Evolutionary conservation across 2,797 vertebrate genomes (phyloP).

Genomic region (Phataginus tricuspis): DNA sequence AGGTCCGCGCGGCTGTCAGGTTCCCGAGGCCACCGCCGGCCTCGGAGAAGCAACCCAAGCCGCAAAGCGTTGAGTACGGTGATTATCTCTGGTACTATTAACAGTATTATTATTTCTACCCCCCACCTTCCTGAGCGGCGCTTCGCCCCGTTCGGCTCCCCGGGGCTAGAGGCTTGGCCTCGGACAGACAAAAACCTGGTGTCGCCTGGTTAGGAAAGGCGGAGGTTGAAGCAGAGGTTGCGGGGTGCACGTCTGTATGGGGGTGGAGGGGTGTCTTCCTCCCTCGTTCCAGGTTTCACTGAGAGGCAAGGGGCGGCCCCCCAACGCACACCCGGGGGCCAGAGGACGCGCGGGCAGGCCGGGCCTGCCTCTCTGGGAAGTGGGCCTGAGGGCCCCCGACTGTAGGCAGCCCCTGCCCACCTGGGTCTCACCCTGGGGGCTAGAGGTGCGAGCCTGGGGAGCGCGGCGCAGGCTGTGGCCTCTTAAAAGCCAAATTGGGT

Average conservation of each 20-base stretch:
- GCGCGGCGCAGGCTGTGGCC: neutral
- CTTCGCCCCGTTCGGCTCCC: neutral
- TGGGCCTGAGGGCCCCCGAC: neutral
- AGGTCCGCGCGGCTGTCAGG: neutral
- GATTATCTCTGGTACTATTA: slow-evolving; percentile 47
- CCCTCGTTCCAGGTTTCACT: slow-evolving; percentile 14
- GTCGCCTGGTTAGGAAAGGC: neutral
- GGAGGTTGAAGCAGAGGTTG: no score
- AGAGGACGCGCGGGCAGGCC: neutral
- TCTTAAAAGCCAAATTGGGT: neutral
- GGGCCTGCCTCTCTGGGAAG: neutral
- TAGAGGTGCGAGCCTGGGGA: neutral
- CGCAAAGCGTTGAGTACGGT: neutral
- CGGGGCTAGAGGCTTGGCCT: neutral
- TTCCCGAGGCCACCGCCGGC: neutral
- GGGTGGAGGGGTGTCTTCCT: neutral
- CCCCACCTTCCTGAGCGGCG: neutral
- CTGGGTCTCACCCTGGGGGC: neutral
- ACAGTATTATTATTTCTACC: neutral
- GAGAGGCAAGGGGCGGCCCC: neutral
- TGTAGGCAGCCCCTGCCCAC: neutral
- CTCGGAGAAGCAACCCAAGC: neutral
- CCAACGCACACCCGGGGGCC: neutral
- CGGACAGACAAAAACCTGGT: neutral
- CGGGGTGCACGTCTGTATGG: neutral